phyloP scores from a whole-genome alignment of 2,113 vertebrate genomes.

The Saiga tatarica region DNA sequence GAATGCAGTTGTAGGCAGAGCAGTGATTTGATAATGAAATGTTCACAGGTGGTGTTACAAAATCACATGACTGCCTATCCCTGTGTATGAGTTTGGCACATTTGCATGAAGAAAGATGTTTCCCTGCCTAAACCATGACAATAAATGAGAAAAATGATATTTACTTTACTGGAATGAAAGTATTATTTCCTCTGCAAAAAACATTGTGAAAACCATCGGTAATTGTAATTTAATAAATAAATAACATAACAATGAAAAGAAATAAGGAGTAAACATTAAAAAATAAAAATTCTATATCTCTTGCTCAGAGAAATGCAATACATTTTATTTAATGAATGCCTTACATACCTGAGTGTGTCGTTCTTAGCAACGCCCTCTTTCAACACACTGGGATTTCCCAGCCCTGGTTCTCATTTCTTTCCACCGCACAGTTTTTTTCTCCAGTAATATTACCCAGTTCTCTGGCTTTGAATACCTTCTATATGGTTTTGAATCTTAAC shows the following conservation, averaged over 20 bases:
- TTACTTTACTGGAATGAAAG: neutral
- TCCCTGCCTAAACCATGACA: neutral
- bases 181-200: neutral
- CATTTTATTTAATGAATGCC: neutral
- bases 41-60: neutral
- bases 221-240: neutral
- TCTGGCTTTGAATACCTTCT: neutral
- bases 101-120: neutral
- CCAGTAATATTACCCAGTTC: neutral
- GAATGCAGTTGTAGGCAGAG: neutral
- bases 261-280: neutral
- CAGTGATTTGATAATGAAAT: neutral
- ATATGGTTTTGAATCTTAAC: neutral
- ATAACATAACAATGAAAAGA: neutral
- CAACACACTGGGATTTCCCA: neutral
- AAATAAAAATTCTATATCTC: neutral
- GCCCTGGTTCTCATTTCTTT: neutral
- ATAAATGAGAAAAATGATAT: slow-evolving; percentile 15
- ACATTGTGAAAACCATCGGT: neutral
- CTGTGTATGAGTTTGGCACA: neutral
- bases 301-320: neutral
- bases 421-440: neutral
- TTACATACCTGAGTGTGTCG: neutral
- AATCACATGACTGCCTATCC: neutral
- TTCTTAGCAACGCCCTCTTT: neutral